Base-by-base conservation (phyloP, 2,888 invertebrate genomes). In the Caenorhabditis panamensis region DNA sequence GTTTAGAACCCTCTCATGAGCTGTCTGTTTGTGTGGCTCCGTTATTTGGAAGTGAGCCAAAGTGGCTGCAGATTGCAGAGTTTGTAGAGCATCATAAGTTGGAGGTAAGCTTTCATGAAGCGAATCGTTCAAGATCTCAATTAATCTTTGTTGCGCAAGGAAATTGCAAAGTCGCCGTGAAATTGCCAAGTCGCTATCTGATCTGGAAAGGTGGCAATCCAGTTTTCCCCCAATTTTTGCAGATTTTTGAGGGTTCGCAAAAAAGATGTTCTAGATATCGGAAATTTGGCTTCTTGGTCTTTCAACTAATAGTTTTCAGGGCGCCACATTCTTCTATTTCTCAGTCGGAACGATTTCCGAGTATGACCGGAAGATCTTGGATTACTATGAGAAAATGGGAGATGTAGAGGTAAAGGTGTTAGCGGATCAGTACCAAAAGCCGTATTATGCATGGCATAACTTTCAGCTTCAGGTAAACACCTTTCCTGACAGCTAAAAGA, bases 321-420 rank as follows among this genome's bases (percentile, higher is more conserved):
- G 77, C 20, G 68, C 62, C 1, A 31, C 68, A 1, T 64, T 28
- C 22, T 37, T 77, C 51, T 77, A 77, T 18, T 63, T 77, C 18
- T 68, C 68, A 13, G 28, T 77, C 2, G 56, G 58, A 20, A 16
- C 26, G 6, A 64, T 77, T 11, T 37, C 47, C 4, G 56, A 64
- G n/a, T 77, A 77, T 37, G 77, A 77, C 18, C 54, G 68, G 4
- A 37, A 49, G 18, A 63, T 77, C 2, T 22, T 77, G 37, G 62
- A 58, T n/a, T 44, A 69, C 28, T 77, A 77, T 49, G 63, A 51
- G 41, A 71, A 64, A 66, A 47, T 53, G 1, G 78, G 78, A 20
- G 71, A 71, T 20, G 51, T 78, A 1, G 78, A 78, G 6, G 53
- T 78, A 22, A 72, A 58, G 0, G 47, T 58, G 24, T 22, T 72